phyloP scores from a whole-genome alignment of 1,140 invertebrate species.

The Sarcophaga bullata region DNA sequence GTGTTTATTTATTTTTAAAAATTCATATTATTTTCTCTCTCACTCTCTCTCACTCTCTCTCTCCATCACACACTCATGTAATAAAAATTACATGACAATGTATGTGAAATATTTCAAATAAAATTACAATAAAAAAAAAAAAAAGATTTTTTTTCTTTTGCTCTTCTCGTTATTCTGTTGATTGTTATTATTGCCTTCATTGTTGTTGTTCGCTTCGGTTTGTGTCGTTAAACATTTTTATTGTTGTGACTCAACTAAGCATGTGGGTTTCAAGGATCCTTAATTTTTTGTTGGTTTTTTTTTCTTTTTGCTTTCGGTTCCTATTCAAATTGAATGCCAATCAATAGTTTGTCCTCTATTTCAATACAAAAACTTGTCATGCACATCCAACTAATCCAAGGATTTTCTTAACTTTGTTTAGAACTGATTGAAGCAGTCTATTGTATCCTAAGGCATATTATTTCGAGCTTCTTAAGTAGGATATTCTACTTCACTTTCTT shows the following conservation, averaged over 20 bases:
- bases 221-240: constrained; percentile 31
- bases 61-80: not conserved
- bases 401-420: not conserved
- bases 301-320: not conserved
- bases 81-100: constrained; percentile 11
- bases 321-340: constrained; percentile 34
- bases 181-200: constrained; percentile 37
- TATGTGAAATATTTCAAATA: not conserved
- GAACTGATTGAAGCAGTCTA: not conserved
- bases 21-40: constrained; percentile 13
- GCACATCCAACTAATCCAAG: not conserved
- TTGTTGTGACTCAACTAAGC: constrained; percentile 23
- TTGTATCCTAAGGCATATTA: too few species aligned
- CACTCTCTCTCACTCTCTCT: not conserved
- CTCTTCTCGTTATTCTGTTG: not conserved
- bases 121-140: not conserved
- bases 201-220: not conserved
- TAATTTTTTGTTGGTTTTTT: not conserved
- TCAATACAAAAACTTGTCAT: not conserved
- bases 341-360: not conserved
- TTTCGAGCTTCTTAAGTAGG: too few species aligned
- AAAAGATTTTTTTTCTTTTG: not conserved
- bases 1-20: constrained; percentile 32
- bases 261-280: constrained; percentile 28
- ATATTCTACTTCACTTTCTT: too few species aligned